A percentile compares a stretch with the other conserved stretches of the same genome.
Evolutionary conservation across 2,888 invertebrate genomes (phyloP).

Genomic region (Carpatolechia fugitivella): DNA sequence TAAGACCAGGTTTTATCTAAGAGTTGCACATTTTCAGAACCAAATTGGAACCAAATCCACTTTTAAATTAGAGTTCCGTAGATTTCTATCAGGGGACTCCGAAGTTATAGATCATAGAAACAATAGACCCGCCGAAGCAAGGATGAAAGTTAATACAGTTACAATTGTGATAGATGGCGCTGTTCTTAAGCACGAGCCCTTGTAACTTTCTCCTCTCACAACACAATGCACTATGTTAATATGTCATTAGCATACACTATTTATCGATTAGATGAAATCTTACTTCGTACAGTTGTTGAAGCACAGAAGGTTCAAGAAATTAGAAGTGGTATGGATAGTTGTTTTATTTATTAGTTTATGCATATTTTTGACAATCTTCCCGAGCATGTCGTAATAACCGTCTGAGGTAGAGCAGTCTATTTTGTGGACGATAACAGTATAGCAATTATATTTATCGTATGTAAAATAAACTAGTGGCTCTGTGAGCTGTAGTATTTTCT

Average conservation of each 20-base stretch:
- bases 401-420: no score
- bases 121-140: neutral
- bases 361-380: no score
- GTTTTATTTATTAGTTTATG: no score
- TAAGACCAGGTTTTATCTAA: no score
- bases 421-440: no score
- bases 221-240: conserved; percentile 24
- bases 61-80: neutral
- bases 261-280: conserved; percentile 24
- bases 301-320: neutral
- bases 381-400: no score
- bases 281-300: neutral
- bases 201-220: conserved; percentile 27
- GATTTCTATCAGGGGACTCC: neutral
- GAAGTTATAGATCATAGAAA: neutral
- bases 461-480: no score
- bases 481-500: no score
- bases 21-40: no score
- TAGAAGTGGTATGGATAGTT: no score
- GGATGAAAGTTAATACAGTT: neutral
- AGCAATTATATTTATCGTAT: no score
- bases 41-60: no score
- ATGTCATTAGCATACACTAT: conserved; percentile 27
- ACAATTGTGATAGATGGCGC: conserved; percentile 8
- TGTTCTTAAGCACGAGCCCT: conserved; percentile 19